Evolutionary conservation across 1,140 invertebrate species (phyloP).

Genomic region (Bathynomus jamesi): DNA sequence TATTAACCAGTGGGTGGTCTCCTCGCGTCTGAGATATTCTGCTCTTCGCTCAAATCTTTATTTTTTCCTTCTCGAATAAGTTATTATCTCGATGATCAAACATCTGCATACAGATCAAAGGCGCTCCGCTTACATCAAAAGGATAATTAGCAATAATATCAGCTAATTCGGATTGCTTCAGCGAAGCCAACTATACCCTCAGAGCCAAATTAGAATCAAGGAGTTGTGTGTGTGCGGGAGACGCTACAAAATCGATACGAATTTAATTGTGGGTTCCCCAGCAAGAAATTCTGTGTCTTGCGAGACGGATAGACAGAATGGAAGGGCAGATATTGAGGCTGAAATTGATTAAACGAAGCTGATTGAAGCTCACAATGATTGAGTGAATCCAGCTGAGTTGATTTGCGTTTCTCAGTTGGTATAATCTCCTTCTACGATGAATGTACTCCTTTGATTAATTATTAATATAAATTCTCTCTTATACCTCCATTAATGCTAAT

Average conservation of each 20-base stretch:
- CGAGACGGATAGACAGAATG: no score
- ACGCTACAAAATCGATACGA: not conserved
- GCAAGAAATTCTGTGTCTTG: no score
- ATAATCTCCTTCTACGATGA: no score
- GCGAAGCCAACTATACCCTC: not conserved
- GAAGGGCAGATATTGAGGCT: no score
- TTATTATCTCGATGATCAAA: conserved; percentile 1
- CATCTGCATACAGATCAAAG: conserved; percentile 1
- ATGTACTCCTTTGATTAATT: no score
- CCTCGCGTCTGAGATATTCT: no score
- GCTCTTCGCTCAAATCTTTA: not conserved
- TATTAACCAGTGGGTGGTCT: not conserved
- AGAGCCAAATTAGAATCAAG: not conserved
- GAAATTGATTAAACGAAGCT: no score
- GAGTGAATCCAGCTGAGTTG: no score
- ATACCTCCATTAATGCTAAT: no score
- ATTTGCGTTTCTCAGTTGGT: no score
- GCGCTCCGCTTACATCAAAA: not conserved
- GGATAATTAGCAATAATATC: conserved; percentile 1
- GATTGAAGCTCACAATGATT: no score
- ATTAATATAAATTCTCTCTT: no score
- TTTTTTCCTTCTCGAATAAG: not conserved
- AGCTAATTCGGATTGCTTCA: not conserved
- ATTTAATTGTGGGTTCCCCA: not conserved
- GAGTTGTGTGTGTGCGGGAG: not conserved